Conservation (phyloP, 1,140 invertebrate species). For the Nautilus pompilius region DNA sequence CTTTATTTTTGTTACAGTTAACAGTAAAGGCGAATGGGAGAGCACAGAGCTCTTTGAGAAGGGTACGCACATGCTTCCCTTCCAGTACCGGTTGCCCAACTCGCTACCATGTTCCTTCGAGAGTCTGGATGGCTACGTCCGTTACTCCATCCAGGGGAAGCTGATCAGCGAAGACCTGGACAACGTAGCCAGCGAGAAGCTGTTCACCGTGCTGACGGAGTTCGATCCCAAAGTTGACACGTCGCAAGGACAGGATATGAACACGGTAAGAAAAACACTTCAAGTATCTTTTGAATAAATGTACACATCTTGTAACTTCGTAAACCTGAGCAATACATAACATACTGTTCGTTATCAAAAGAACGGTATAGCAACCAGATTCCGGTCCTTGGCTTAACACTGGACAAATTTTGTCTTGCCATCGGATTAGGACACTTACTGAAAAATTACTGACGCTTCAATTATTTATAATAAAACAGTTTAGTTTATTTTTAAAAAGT, state of each 20-base stretch:
- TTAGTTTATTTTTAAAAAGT: no score
- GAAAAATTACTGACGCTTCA: no score
- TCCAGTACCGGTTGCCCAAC: constrained; percentile 46
- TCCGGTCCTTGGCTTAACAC: no score
- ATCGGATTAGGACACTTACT: no score
- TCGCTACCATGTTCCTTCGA: constrained; percentile 49
- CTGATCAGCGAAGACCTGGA: constrained; percentile 39
- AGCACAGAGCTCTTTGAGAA: constrained; percentile 41
- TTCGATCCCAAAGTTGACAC: constrained; percentile 37
- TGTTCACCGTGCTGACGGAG: constrained; percentile 41
- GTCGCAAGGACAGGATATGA: neutral
- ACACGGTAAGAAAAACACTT: neutral
- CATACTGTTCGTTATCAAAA: no score
- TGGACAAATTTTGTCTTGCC: no score
- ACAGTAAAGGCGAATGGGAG: constrained; percentile 43
- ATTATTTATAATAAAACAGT: no score
- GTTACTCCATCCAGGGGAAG: constrained; percentile 44
- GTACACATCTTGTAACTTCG: no score
- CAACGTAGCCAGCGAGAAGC: constrained; percentile 38
- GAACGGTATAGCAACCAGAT: no score
- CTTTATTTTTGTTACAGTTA: no score
- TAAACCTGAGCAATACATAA: no score
- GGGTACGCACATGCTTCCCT: constrained; percentile 47
- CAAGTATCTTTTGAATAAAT: no score
- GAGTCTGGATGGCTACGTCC: constrained; percentile 40